Evolutionary conservation across 1,140 invertebrate species (phyloP).

Genomic region (Pemphigus obesinymphae): DNA sequence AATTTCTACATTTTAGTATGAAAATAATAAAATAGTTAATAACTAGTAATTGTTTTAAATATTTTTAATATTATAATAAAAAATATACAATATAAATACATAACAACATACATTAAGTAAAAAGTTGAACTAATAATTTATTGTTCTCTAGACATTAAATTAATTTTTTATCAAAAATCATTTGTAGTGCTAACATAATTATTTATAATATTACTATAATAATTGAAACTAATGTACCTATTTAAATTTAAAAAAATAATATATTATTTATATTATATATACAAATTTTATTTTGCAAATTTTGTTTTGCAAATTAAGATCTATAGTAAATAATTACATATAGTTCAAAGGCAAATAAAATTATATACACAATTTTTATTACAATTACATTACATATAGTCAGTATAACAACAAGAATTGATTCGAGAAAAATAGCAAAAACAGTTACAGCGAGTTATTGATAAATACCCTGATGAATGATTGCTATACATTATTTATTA

Average conservation of each 20-base stretch:
- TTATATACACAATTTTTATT: no score
- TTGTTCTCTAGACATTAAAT: background rate
- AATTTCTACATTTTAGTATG: no score
- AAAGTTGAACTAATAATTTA: background rate
- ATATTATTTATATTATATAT: background rate
- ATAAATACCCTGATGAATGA: constrained; percentile 16
- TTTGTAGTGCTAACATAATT: no score
- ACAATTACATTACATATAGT: no score
- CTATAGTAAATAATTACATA: no score
- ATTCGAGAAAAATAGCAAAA: background rate
- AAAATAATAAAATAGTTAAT: no score
- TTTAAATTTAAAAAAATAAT: background rate
- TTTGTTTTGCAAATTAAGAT: no score
- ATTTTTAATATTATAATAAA: constrained; percentile 3
- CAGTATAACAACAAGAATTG: background rate
- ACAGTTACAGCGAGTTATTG: background rate
- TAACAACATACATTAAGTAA: background rate
- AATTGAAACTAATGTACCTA: background rate
- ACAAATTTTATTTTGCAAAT: no score
- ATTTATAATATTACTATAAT: background rate
- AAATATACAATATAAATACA: constrained; percentile 2
- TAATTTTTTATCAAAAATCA: background rate
- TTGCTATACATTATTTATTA: background rate
- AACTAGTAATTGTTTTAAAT: background rate
- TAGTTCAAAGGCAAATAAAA: no score